Base-by-base conservation (phyloP, 2,797 vertebrate species). In the Protonibea diacanthus region DNA sequence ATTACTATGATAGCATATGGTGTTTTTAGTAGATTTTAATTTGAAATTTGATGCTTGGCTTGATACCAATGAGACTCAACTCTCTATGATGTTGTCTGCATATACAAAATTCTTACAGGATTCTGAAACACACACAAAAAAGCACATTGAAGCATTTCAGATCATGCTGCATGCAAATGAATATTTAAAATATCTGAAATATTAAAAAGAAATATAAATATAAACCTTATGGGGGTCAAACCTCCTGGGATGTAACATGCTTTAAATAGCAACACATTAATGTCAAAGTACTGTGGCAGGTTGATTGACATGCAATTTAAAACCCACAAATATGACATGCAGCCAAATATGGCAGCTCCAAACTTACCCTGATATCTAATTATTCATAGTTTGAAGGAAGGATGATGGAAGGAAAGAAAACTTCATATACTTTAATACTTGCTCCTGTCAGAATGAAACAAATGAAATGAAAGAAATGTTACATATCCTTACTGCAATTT, bases 291-390 rank as follows among this genome's bases (percentile, higher is more conserved):
- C 18, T 12, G 10, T 57, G 17, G 4, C 17, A 21, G 1, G 21
- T 49, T 57, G 62, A 71, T 57, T 71, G 62, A 55, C 15, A 51
- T 10, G 56, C 44, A 53, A 40, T 71, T 55, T 45, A 38, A 25
- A 10, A 13, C 6, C 60, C 10, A 14, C 5, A 21, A 58, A 5
- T n/a, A 12, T 27, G 42, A 59, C 15, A 38, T 47, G 21, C 15
- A 65, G 14, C n/a, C 15, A 9, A 23, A 27, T 45, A 11, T 6
- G 17, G 17, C 33, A 25, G 20, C 20, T 49, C 23, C n/a, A 58
- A 63, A 23, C 4, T 0, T 52, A 40, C 27, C n/a, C 48, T 21
- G 10, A 68, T 5, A 23, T 44, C 12, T 42, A 29, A 20, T 2
- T 42, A 29, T 23, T 51, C 15, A 59, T 6, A 21, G 20, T 27